Evolutionary conservation across 1,140 invertebrate genomes (phyloP).

Genomic region (Sarcophaga peregrina): DNA sequence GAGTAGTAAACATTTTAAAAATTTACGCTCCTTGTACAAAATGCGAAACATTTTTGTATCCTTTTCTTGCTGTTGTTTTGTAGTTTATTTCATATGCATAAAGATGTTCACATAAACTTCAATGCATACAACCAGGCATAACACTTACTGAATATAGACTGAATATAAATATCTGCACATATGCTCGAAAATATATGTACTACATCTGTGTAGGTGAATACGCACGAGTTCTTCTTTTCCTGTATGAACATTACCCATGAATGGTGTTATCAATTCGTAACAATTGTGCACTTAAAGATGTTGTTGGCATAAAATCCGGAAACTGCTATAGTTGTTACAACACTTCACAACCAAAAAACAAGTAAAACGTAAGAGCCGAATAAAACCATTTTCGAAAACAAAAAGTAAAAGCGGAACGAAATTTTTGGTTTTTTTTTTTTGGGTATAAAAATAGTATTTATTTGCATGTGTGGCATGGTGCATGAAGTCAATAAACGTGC

Average conservation of each 20-base stretch:
- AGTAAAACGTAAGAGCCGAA: background rate
- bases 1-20: slow-evolving; percentile 1
- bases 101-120: background rate
- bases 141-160: too few species aligned
- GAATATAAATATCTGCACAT: background rate
- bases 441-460: background rate
- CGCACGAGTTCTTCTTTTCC: background rate
- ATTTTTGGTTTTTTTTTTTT: background rate
- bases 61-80: background rate
- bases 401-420: background rate
- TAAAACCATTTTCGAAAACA: background rate
- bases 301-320: background rate
- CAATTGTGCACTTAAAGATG: slow-evolving; percentile 20
- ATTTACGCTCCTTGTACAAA: slow-evolving; percentile 1
- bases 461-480: background rate
- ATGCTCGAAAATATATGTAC: too few species aligned
- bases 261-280: slow-evolving; percentile 14
- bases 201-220: background rate
- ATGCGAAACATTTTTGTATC: background rate
- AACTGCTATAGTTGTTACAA: background rate
- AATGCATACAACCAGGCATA: background rate
- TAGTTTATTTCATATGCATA: background rate
- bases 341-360: background rate
- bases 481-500: too few species aligned
- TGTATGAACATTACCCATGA: background rate